Evolutionary conservation across 2,113 vertebrate genomes (phyloP), one percentile per base, ranked within the genome.

Genomic region (Megaptera novaeangliae): DNA sequence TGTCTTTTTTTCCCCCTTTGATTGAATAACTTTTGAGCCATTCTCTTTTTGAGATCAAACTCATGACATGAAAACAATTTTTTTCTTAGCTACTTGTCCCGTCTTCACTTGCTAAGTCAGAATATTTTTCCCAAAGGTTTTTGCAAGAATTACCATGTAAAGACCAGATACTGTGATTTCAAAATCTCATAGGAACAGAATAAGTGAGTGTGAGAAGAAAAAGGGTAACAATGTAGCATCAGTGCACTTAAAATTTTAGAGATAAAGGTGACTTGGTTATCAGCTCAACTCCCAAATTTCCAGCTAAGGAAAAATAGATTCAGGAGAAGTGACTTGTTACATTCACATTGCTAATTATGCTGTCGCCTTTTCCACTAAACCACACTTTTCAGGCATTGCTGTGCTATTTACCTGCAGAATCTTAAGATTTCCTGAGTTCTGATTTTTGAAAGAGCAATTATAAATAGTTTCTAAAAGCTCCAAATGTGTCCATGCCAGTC

Each of bases 381-480:
- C 46, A 52, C 10, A 81, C 44, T 93, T 80, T 9, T 77, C 6
- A 46, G 66, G 52, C 31, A 85, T 93, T 93, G 44, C 39, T 84
- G 0, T 82, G 46, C 41, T 83, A 17, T 49, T 94, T 63, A 95
- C 57, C 75, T 96, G 49, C 31, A 72, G 31, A 86, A 72, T 64
- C 82, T 94, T 91, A 75, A 86, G 55, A 82, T 80, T 91, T 96
- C 39, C 89, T 80, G 39, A 92, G 75, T 97, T 92, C 41, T 83
- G 39, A 14, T 92, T 75, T 96, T 95, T 93, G 41, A 97, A 84
- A 39, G n/a, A 57, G 7, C 71, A 86, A 86, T 55, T 96, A 59
- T 93, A 92, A 93, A 72, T 97, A 31, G 21, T 93, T 96, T 86
- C 44, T 95, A 12, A 85, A 96, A 92, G 46, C 74, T 96, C 59